Evolutionary conservation across 2,888 invertebrate species (phyloP).

Genomic region (Microctonus hyperodae): DNA sequence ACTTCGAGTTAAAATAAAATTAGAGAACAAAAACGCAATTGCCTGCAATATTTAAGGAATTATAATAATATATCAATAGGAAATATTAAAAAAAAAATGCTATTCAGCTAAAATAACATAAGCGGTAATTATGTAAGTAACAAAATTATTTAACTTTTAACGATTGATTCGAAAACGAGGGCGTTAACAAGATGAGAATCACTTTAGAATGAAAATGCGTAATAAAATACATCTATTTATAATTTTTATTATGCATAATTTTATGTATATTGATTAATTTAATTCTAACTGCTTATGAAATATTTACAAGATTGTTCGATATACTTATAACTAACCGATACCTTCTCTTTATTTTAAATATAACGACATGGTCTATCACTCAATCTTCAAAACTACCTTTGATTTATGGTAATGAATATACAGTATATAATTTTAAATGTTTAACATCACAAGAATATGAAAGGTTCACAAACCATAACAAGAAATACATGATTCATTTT

Average conservation of each 20-base stretch:
- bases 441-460: too few relatives aligned
- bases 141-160: neutral
- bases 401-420: too few relatives aligned
- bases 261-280: neutral
- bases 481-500: too few relatives aligned
- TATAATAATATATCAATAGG: slow-evolving; percentile 33
- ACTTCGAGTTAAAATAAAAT: slow-evolving; percentile 34
- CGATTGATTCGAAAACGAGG: neutral
- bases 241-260: neutral
- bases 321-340: neutral
- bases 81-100: slow-evolving; percentile 30
- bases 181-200: neutral
- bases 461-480: too few relatives aligned
- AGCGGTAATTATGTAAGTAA: neutral
- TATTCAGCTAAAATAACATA: slow-evolving; percentile 14
- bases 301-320: neutral
- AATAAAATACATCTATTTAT: neutral
- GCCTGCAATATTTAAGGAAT: slow-evolving; percentile 30
- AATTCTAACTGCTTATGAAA: neutral
- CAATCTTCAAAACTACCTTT: too few relatives aligned
- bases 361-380: too few relatives aligned
- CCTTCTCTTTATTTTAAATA: too few relatives aligned
- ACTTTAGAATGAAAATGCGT: neutral
- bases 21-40: slow-evolving; percentile 39
- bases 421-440: too few relatives aligned